Evolutionary conservation across 2,113 vertebrate species (phyloP), one percentile per base, ranked within the genome.

Genomic region (Diadophis punctatus): DNA sequence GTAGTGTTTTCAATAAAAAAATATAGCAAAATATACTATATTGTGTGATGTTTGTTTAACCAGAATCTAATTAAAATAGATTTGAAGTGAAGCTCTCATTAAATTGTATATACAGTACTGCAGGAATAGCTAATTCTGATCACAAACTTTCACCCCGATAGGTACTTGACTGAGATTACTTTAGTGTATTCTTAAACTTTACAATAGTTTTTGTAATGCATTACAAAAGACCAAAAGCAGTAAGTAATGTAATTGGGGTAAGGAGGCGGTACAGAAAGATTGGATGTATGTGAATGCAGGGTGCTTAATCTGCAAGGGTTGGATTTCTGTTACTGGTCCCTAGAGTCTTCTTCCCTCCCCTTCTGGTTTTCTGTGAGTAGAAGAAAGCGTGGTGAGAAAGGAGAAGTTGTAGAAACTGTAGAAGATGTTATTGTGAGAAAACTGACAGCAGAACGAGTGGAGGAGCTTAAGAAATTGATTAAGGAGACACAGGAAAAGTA

Each of bases 401-500:
- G 99, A 2, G 99, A 99, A 96, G 99, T 99, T 95, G 99, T 99
- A 0, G 99, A 99, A 98, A 99, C 99, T 0, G 99, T 99, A 56
- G 99, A 99, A 96, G 99, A 99, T 94, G 99, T 99, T 93, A 99
- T 99, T 89, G 99, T 99, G 94, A 97, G 99, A 86, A 98, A 99
- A 96, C 96, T 99, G 93, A 99, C 99, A 34, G 97, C 98, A 30
- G 99, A 99, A 95, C 96, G 99, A 97, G 99, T 99, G 92, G 99
- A 99, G 90, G 99, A 99, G 93, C 93, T 99, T 93, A 99, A 99
- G 96, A 99, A 98, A 95, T 97, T 99, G 1, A 98, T 99, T 94
- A 98, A 99, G 96, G 99, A 99, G 93, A 99, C 99, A n/a, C 99
- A 99, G 93, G 99, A 99, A 95, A 98, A 98, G 95, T 99, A 99